Conservation (phyloP, 2,888 invertebrate genomes). For the Leucophora obtusa region DNA sequence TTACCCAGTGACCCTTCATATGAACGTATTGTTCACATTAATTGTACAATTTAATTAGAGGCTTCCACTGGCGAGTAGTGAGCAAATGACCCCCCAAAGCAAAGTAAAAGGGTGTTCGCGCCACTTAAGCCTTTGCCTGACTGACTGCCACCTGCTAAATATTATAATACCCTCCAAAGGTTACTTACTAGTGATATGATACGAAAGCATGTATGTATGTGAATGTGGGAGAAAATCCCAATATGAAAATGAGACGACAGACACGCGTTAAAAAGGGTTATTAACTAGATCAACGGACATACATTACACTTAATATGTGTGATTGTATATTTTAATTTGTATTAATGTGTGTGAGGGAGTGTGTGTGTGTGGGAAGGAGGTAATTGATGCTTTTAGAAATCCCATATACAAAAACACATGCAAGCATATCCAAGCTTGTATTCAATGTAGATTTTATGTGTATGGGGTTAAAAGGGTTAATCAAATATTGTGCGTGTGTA, state of each 20-base stretch:
- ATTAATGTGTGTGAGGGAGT: not conserved
- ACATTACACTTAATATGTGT: slow-evolving; percentile 9
- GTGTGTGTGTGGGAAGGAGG: not conserved
- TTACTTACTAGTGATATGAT: not conserved
- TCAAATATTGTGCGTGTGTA: slow-evolving; percentile 66
- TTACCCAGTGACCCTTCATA: slow-evolving; percentile 72
- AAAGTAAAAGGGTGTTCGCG: slow-evolving; percentile 75
- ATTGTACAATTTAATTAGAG: slow-evolving; percentile 72
- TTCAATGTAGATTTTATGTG: slow-evolving; percentile 37
- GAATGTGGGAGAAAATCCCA: slow-evolving; percentile 42
- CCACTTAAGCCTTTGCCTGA: slow-evolving; percentile 73
- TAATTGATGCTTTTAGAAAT: slow-evolving; percentile 61
- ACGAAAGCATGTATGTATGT: slow-evolving; percentile 15
- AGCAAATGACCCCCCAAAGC: slow-evolving; percentile 43
- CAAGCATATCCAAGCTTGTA: slow-evolving; percentile 23
- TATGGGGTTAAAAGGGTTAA: slow-evolving; percentile 64
- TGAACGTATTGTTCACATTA: slow-evolving; percentile 47
- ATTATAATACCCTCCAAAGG: slow-evolving; percentile 54
- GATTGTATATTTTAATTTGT: slow-evolving; percentile 4
- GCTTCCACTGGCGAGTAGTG: slow-evolving; percentile 60
- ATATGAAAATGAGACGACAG: slow-evolving; percentile 66
- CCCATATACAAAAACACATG: slow-evolving; percentile 25
- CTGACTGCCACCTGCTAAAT: slow-evolving; percentile 62
- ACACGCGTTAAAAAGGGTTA: slow-evolving; percentile 76
- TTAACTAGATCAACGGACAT: slow-evolving; percentile 73